Evolutionary conservation across 2,888 invertebrate species (phyloP).

Genomic region (Eristalinus sepulchralis): DNA sequence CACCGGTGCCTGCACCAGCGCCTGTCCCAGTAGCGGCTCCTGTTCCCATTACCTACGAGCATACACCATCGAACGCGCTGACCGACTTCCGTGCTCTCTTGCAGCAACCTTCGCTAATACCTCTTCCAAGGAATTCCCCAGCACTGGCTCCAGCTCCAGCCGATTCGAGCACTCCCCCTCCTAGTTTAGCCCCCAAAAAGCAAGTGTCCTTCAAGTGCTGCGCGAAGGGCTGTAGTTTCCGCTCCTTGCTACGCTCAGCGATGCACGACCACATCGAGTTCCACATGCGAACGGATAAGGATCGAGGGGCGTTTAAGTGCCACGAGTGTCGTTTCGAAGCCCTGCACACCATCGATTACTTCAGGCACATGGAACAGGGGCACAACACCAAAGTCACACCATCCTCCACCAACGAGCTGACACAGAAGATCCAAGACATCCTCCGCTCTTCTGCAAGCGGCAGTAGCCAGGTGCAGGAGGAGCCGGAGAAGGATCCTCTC

Average conservation of each 20-base stretch:
- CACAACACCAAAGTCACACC: background rate
- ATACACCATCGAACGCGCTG: background rate
- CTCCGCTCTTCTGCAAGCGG: slow-evolving; percentile 47
- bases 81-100: background rate
- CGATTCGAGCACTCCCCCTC: background rate
- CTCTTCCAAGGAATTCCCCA: background rate
- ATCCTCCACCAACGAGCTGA: slow-evolving; percentile 66
- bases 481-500: background rate
- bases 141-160: background rate
- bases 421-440: slow-evolving; percentile 74
- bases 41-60: background rate
- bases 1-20: background rate
- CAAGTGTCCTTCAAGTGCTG: slow-evolving; percentile 13
- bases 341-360: slow-evolving; percentile 74
- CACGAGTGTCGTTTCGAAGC: slow-evolving; percentile 74
- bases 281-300: slow-evolving; percentile 72
- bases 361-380: slow-evolving; percentile 72
- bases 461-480: background rate
- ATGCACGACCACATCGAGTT: slow-evolving; percentile 77
- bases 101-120: background rate
- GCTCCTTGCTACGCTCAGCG: slow-evolving; percentile 42
- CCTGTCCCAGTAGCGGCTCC: background rate
- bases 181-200: background rate
- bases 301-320: slow-evolving; percentile 75
- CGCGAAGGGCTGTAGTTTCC: slow-evolving; percentile 18